These are phyloP conservation scores for Lochmaea capreae DNA, from an alignment of 2,888 invertebrate genomes.

Conservation along the genomic window DNA sequence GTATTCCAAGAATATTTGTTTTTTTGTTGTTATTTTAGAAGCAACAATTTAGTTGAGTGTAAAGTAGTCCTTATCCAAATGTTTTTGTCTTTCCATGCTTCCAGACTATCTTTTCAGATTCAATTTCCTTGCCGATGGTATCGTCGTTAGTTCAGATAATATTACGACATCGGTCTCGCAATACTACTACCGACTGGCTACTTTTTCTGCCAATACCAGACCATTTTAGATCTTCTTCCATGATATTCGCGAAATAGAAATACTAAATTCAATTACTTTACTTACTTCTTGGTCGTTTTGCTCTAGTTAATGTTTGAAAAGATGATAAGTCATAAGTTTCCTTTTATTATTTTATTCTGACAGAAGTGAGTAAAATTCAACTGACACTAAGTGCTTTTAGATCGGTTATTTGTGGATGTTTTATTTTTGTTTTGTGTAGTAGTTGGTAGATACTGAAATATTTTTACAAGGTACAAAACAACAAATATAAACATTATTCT, in stretches of 20 bases:
- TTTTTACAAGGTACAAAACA: too few relatives aligned
- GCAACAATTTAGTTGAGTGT: not conserved
- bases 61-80: not conserved
- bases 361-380: not conserved
- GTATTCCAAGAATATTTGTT: too few relatives aligned
- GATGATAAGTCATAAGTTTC: not conserved
- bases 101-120: slow-evolving; percentile 45
- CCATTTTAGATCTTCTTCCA: slow-evolving; percentile 27
- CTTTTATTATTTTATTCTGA: not conserved
- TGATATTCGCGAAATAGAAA: slow-evolving; percentile 28
- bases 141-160: slow-evolving; percentile 45
- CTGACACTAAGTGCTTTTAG: not conserved
- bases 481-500: too few relatives aligned
- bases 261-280: slow-evolving; percentile 37
- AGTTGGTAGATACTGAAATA: too few relatives aligned
- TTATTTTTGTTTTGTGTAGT: too few relatives aligned
- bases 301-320: slow-evolving; percentile 12
- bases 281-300: slow-evolving; percentile 19
- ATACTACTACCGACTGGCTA: slow-evolving; percentile 25
- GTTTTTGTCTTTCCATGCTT: slow-evolving; percentile 30
- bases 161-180: slow-evolving; percentile 28
- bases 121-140: slow-evolving; percentile 49
- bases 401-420: too few relatives aligned
- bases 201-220: slow-evolving; percentile 30
- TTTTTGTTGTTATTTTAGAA: too few relatives aligned